Evolutionary conservation across 2,797 vertebrate species (phyloP), one percentile per base, ranked within the genome.

Genomic region (Melanotaenia maccullochi): DNA sequence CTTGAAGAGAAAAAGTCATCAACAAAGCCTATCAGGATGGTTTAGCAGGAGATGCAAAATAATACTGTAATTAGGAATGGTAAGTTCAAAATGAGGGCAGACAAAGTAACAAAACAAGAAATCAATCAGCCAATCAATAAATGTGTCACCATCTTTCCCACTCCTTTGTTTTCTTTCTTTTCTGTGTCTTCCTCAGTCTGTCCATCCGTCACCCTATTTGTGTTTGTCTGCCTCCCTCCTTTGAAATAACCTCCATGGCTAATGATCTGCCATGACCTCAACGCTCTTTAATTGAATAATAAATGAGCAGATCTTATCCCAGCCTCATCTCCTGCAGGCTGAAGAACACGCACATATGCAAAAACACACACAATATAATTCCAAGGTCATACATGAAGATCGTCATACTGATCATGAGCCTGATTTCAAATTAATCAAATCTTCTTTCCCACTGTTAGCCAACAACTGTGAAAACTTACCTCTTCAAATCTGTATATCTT

Each of bases 241-340:
- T 76, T 86, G 81, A 83, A 92, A 89, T 85, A 85, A 90, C 88
- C 89, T 91, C 85, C 70, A 64, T 58, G 66, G 78, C 78, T 92
- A 93, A 93, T 92, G 85, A 93, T 90, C 85, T 73, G 60, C 75
- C 3, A 33, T 85, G 91, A 91, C 92, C 91, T 85, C 78, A 69
- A 67, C 20, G 7, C 76, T 83, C 86, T 85, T 85, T 93, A 93
- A 92, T 93, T 92, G 89, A 93, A 94, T 93, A 93, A 93, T 93
- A 91, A 93, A 94, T 90, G 88, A 89, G 85, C 83, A 81, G 85
- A 87, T 92, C 87, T 85, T 90, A 89, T 92, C 85, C 68, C 22
- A 40, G 68, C 69, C 85, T 86, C 81, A 57, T 82, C 75, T 74
- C 73, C 60, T 63, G 82, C 65, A 73, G 72, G 62, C 75, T 72